Evolutionary conservation across 2,797 vertebrate species (phyloP).

Genomic region (Mormyrops boulengeri): DNA sequence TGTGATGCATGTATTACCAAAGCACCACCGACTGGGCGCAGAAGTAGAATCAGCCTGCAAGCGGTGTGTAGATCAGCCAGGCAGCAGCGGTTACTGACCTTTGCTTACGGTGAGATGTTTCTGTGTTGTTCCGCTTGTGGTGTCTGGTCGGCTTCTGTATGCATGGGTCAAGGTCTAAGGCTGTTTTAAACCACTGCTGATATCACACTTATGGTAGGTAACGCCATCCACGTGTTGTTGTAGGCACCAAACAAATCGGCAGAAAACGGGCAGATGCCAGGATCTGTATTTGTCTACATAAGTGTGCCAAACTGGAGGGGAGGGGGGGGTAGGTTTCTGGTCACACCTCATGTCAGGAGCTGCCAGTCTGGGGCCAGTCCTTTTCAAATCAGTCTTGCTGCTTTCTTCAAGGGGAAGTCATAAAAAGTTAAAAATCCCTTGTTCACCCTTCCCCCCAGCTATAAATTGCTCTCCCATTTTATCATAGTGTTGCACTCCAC

Average conservation of each 20-base stretch:
- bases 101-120: background rate
- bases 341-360: background rate
- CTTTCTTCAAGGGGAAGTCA: background rate
- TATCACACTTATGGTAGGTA: background rate
- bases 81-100: background rate
- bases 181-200: background rate
- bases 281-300: background rate
- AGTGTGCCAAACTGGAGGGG: background rate
- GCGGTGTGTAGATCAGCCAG: background rate
- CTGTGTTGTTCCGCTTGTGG: background rate
- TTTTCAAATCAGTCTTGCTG: background rate
- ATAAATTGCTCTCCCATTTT: background rate
- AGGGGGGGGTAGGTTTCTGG: background rate
- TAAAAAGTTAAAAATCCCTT: background rate
- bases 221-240: background rate
- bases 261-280: background rate
- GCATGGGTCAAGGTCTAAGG: background rate
- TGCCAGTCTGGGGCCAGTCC: background rate
- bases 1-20: background rate
- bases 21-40: background rate
- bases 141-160: background rate
- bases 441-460: background rate
- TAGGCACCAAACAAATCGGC: background rate
- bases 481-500: background rate
- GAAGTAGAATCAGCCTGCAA: background rate